Evolutionary conservation across 2,888 invertebrate genomes (phyloP).

Genomic region (Cheilosia grossa): DNA sequence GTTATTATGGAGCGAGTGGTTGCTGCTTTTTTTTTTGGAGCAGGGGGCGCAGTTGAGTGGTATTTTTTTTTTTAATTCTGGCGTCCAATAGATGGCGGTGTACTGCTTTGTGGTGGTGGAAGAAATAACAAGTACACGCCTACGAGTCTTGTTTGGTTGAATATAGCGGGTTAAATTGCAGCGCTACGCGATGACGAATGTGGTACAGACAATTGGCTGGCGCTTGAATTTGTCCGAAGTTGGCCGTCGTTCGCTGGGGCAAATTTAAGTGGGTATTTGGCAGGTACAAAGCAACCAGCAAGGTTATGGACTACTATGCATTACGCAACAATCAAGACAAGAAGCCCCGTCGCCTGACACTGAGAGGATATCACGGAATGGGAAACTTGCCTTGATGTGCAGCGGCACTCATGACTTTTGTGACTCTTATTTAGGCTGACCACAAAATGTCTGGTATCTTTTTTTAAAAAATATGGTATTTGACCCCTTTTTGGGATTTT

Average conservation of each 20-base stretch:
- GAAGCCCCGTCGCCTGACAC: too few species aligned
- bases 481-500: too few species aligned
- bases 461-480: too few species aligned
- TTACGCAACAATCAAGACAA: too few species aligned
- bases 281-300: too few species aligned
- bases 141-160: slow-evolving; percentile 33
- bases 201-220: slow-evolving; percentile 41
- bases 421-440: too few species aligned
- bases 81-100: slow-evolving; percentile 60
- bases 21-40: too few species aligned
- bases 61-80: slow-evolving; percentile 25
- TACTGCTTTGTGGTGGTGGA: slow-evolving; percentile 44
- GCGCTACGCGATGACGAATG: slow-evolving; percentile 55
- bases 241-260: not conserved
- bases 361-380: too few species aligned
- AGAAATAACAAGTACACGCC: slow-evolving; percentile 62
- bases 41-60: slow-evolving; percentile 23
- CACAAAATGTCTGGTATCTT: too few species aligned
- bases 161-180: slow-evolving; percentile 10
- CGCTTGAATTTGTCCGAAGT: not conserved
- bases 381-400: too few species aligned
- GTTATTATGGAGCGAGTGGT: slow-evolving; percentile 57
- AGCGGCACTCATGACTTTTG: too few species aligned
- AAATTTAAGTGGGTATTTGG: not conserved
- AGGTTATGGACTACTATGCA: too few species aligned